These are phyloP conservation scores for Tricholauxania praeusta DNA, from an alignment of 2,888 invertebrate genomes.

Conservation along the genomic window DNA sequence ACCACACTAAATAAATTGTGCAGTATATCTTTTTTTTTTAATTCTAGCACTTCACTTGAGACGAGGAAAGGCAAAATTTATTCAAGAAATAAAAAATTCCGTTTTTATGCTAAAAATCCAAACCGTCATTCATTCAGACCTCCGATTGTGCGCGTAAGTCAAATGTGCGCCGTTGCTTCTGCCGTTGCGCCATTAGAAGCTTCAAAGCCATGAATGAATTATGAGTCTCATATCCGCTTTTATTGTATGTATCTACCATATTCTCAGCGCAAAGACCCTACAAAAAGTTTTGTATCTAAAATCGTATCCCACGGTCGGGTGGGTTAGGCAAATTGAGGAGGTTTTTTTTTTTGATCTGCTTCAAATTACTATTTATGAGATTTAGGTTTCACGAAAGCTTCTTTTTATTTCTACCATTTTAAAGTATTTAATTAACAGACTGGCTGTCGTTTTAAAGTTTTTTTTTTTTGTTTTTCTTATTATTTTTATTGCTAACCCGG, in stretches of 20 bases:
- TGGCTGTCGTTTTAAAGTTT: not conserved
- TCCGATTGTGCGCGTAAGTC: no score
- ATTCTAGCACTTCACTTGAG: no score
- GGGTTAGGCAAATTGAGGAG: not conserved
- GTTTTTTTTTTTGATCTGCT: conserved; percentile 4
- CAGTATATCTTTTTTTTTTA: no score
- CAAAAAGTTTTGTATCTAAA: conserved; percentile 1
- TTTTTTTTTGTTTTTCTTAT: not conserved
- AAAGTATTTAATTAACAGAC: conserved; percentile 15
- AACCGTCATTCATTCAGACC: no score
- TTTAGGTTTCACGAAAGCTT: not conserved
- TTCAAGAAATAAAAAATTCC: no score
- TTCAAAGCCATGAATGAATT: conserved; percentile 29
- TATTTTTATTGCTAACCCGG: conserved; percentile 1
- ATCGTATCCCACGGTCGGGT: conserved; percentile 9
- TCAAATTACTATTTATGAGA: conserved; percentile 19
- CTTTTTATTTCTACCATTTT: not conserved
- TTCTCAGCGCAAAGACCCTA: not conserved
- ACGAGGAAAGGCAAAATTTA: no score
- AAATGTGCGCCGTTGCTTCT: no score
- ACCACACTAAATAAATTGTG: no score
- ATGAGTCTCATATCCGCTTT: conserved; percentile 26
- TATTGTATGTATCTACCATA: not conserved
- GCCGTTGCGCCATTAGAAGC: not conserved
- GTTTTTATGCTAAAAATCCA: no score